Conservation (phyloP, 53 echinoderm and acorn worm species). For the Holothuria leucospilota region DNA sequence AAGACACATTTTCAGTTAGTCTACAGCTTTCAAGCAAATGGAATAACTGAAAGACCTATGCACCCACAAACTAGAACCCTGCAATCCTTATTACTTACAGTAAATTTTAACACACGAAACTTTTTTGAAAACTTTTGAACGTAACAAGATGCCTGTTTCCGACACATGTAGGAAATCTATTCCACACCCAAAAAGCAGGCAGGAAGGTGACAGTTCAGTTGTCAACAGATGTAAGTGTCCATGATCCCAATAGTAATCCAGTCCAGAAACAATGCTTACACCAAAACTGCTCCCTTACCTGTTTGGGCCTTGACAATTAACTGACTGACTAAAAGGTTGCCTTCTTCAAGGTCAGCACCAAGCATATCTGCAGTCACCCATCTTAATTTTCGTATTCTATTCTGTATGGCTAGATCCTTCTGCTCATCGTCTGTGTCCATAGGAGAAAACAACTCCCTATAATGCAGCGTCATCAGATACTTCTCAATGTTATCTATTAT, state of each 20-base stretch:
- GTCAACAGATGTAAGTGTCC: too few relatives aligned
- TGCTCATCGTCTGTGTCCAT: slow-evolving; percentile 93
- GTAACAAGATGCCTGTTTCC: too few relatives aligned
- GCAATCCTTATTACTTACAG: too few relatives aligned
- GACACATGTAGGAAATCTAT: too few relatives aligned
- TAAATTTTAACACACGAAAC: too few relatives aligned
- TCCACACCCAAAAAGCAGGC: too few relatives aligned
- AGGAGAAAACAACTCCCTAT: slow-evolving; percentile 86
- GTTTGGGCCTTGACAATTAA: slow-evolving; percentile 89
- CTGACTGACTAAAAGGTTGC: slow-evolving; percentile 68
- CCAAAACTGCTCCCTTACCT: slow-evolving; percentile 50
- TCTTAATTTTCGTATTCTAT: slow-evolving; percentile 87
- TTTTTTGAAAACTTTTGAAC: too few relatives aligned
- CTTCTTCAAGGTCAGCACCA: slow-evolving; percentile 86
- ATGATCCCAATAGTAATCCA: not conserved
- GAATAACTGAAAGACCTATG: too few relatives aligned
- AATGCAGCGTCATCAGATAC: slow-evolving; percentile 93
- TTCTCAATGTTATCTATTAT: slow-evolving; percentile 97
- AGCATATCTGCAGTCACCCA: slow-evolving; percentile 90
- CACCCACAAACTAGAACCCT: too few relatives aligned
- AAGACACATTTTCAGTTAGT: too few relatives aligned
- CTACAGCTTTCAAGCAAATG: too few relatives aligned
- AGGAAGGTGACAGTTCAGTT: too few relatives aligned
- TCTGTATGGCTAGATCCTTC: slow-evolving; percentile 98
- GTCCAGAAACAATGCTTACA: not conserved